Evolutionary conservation across 2,113 vertebrate genomes (phyloP).

Genomic region (Mandrillus leucophaeus): DNA sequence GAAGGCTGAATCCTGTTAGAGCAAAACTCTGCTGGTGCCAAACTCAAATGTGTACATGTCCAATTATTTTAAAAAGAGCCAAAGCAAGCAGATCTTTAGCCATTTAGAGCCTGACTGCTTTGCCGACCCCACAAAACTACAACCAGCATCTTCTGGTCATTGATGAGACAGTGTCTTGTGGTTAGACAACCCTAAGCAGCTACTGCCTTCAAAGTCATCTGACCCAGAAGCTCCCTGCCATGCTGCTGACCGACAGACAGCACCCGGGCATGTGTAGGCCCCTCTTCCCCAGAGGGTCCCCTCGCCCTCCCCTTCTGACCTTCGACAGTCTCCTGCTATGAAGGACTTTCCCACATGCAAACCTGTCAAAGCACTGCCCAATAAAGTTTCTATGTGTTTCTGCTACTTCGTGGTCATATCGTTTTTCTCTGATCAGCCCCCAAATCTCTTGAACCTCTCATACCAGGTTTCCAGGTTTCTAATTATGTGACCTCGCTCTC

Average conservation of each 20-base stretch:
- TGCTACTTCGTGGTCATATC: neutral
- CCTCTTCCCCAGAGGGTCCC: neutral
- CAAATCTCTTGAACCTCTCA: neutral
- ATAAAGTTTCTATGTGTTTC: neutral
- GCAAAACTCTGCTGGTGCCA: neutral
- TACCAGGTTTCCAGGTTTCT: neutral
- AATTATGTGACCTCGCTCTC: neutral
- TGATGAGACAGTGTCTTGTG: neutral
- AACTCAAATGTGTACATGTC: neutral
- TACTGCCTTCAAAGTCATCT: neutral
- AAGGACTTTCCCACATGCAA: neutral
- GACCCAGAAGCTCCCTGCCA: neutral
- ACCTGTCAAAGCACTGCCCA: neutral
- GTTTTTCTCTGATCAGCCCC: neutral
- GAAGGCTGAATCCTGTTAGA: neutral
- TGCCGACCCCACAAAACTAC: neutral
- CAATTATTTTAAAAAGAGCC: neutral
- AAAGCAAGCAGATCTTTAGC: neutral
- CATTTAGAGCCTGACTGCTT: neutral
- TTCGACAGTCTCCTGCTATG: neutral
- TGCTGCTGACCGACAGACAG: neutral
- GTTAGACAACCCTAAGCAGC: neutral
- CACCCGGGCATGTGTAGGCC: neutral
- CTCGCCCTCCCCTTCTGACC: neutral
- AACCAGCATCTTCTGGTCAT: neutral